A percentile compares a stretch with the other conserved stretches of the same genome.
Evolutionary conservation across 2,888 invertebrate genomes (phyloP).

Genomic region (Epinotia nisella): DNA sequence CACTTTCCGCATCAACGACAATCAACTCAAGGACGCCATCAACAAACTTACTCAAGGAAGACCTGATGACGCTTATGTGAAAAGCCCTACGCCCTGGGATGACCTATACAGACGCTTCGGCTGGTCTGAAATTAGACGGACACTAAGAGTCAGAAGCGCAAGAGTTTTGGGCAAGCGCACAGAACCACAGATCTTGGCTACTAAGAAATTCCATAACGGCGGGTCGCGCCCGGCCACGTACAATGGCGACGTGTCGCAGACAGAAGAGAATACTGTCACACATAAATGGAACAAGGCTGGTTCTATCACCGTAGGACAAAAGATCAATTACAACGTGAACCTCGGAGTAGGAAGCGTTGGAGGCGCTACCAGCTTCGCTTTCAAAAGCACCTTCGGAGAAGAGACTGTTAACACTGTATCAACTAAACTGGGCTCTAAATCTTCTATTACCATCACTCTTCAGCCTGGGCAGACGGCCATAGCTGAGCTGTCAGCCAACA

Average conservation of each 20-base stretch:
- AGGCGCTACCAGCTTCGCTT: conserved; percentile 35
- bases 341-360: conserved; percentile 20
- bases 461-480: conserved; percentile 27
- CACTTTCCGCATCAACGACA: conserved; percentile 31
- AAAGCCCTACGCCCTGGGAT: conserved; percentile 35
- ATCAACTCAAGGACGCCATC: conserved; percentile 32
- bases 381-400: conserved; percentile 33
- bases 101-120: conserved; percentile 24
- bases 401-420: conserved; percentile 19
- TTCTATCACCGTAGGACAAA: conserved; percentile 22
- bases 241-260: conserved; percentile 8
- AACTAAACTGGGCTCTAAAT: conserved; percentile 28
- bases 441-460: conserved; percentile 12
- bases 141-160: conserved; percentile 29
- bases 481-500: conserved; percentile 29
- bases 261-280: conserved; percentile 25
- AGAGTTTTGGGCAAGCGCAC: conserved; percentile 8
- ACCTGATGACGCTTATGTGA: conserved; percentile 22
- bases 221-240: conserved; percentile 12
- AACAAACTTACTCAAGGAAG: conserved; percentile 7
- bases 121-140: conserved; percentile 32
- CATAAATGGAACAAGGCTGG: conserved; percentile 35
- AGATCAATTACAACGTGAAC: conserved; percentile 33
- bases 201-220: conserved; percentile 29
- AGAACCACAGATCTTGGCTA: conserved; percentile 7